A percentile compares a stretch with the other conserved stretches of the same genome.
These are phyloP conservation scores for Lerista edwardsae DNA, from an alignment of 2,797 vertebrate genomes.

Conservation along the genomic window DNA sequence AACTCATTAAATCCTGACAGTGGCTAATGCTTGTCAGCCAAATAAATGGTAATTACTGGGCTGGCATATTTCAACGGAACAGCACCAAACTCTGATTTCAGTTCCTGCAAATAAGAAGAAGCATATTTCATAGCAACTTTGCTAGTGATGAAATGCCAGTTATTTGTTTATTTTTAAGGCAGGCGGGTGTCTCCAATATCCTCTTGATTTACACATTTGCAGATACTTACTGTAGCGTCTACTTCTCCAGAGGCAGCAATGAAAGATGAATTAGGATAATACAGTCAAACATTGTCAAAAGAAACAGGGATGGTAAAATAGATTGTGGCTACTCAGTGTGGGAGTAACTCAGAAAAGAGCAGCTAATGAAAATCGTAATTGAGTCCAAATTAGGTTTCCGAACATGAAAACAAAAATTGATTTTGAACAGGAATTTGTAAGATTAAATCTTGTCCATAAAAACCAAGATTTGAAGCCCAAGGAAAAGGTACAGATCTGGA, in stretches of 20 bases:
- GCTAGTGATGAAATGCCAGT: constrained; percentile 57
- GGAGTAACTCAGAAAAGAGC: background rate
- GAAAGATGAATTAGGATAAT: constrained; percentile 42
- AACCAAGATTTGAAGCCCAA: background rate
- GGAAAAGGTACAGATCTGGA: background rate
- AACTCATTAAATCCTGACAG: constrained; percentile 55
- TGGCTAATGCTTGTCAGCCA: constrained; percentile 51
- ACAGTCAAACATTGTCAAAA: constrained; percentile 32
- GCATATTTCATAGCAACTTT: constrained; percentile 59
- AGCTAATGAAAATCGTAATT: constrained; percentile 4
- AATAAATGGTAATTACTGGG: constrained; percentile 57
- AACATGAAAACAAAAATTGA: constrained; percentile 26
- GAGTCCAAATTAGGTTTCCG: constrained; percentile 20
- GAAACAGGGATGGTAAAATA: constrained; percentile 11
- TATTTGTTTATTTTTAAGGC: too few relatives aligned
- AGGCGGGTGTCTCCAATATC: constrained; percentile 66
- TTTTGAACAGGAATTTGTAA: constrained; percentile 23
- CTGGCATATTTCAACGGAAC: constrained; percentile 45
- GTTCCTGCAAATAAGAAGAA: constrained; percentile 55
- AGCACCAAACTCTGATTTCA: constrained; percentile 55
- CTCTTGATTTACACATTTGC: constrained; percentile 67
- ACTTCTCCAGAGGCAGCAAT: constrained; percentile 60
- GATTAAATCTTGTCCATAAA: constrained; percentile 11
- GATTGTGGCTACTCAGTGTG: constrained; percentile 37
- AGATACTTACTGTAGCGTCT: constrained; percentile 64